Conservation (phyloP, 2,113 vertebrate genomes). For the Panthera leo region DNA sequence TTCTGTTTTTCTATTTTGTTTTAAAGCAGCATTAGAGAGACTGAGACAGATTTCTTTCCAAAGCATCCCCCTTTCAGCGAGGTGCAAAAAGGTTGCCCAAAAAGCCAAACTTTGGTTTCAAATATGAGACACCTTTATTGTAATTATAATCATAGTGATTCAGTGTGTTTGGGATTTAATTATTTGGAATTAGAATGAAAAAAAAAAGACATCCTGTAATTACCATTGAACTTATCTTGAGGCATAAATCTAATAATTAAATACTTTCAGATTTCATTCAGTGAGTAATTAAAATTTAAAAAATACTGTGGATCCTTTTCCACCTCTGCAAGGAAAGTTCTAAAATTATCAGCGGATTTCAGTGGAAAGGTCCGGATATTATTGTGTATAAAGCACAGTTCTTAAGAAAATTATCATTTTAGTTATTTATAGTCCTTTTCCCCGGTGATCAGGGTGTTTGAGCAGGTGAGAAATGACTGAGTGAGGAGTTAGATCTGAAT, state of each 20-base stretch:
- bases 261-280: slow-evolving; percentile 81
- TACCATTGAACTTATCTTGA: slow-evolving; percentile 83
- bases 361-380: slow-evolving; percentile 59
- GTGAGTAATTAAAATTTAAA: slow-evolving; percentile 80
- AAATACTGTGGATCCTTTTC: slow-evolving; percentile 29
- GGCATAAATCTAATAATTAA: slow-evolving; percentile 87
- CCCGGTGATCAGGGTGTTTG: neutral
- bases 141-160: slow-evolving; percentile 68
- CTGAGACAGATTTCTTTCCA: neutral
- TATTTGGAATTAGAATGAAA: slow-evolving; percentile 85
- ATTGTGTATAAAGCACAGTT: neutral
- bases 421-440: neutral
- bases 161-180: slow-evolving; percentile 81
- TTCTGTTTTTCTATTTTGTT: slow-evolving; percentile 5
- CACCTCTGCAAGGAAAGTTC: slow-evolving; percentile 41
- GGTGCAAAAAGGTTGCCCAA: slow-evolving; percentile 70
- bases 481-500: neutral
- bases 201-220: slow-evolving; percentile 83
- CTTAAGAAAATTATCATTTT: slow-evolving; percentile 52
- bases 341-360: slow-evolving; percentile 71
- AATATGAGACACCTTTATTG: slow-evolving; percentile 77
- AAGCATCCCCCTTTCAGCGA: slow-evolving; percentile 54
- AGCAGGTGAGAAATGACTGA: slow-evolving; percentile 32
- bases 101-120: slow-evolving; percentile 78
- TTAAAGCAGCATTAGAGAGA: slow-evolving; percentile 57